Evolutionary conservation across 2,888 invertebrate species (phyloP).

Genomic region (Polyommatus icarus): DNA sequence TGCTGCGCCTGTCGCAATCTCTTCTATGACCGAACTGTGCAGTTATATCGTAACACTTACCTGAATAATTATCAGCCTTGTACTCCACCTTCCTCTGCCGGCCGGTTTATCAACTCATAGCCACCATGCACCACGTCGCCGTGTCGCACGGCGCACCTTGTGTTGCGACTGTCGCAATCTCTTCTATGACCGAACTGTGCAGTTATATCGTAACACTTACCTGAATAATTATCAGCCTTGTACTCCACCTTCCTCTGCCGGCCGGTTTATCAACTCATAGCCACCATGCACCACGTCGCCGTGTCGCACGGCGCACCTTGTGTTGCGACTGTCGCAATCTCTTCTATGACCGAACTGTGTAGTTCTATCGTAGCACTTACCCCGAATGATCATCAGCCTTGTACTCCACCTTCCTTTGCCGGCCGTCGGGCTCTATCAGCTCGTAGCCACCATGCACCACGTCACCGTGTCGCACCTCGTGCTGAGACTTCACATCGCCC

Average conservation of each 20-base stretch:
- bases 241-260: no score
- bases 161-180: no score
- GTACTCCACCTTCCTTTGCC: constrained; percentile 83
- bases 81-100: constrained; percentile 83
- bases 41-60: constrained; percentile 45
- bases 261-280: constrained; percentile 62
- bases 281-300: constrained; percentile 39
- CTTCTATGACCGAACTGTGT: no score
- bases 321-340: no score
- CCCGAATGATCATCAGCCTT: constrained; percentile 81
- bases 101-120: constrained; percentile 45
- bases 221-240: no score
- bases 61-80: constrained; percentile 81
- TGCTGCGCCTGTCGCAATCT: no score
- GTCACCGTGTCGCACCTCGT: constrained; percentile 79
- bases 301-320: no score
- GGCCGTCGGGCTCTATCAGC: constrained; percentile 83
- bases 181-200: no score
- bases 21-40: no score
- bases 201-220: no score
- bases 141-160: no score
- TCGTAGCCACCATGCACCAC: constrained; percentile 82
- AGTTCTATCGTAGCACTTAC: constrained; percentile 46
- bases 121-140: no score
- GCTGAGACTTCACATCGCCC: constrained; percentile 77